Evolutionary conservation across 2,113 vertebrate species (phyloP).

Genomic region (Clarias gariepinus): DNA sequence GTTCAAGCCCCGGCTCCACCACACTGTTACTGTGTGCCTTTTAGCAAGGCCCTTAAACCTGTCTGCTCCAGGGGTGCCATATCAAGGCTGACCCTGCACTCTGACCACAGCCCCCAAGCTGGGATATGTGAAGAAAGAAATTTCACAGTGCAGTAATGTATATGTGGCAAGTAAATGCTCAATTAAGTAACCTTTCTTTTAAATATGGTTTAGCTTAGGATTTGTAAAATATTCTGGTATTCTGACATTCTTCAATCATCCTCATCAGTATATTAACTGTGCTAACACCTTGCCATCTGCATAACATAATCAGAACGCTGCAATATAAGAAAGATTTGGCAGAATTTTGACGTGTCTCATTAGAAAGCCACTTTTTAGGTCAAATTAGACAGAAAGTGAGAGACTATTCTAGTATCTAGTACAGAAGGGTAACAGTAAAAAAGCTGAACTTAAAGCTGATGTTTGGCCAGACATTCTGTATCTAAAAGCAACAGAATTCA

Average conservation of each 20-base stretch:
- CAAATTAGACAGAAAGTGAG: neutral
- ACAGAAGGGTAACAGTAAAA: constrained; percentile 18
- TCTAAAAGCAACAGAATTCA: neutral
- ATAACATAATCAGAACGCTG: neutral
- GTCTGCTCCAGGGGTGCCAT: too few species aligned
- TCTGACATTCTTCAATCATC: neutral
- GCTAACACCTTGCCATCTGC: neutral
- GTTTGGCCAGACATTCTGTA: constrained; percentile 26
- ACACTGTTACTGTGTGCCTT: too few species aligned
- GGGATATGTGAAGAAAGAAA: too few species aligned
- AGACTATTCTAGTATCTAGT: constrained; percentile 19
- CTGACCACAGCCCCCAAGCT: too few species aligned
- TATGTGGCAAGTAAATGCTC: too few species aligned
- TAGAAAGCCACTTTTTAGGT: neutral
- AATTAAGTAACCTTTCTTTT: too few species aligned
- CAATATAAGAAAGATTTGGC: constrained; percentile 27
- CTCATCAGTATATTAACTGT: neutral
- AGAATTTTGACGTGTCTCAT: neutral
- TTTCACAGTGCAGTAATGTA: too few species aligned
- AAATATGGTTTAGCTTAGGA: too few species aligned
- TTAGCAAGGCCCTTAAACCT: too few species aligned
- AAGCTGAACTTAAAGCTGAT: neutral
- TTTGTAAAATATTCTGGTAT: constrained; percentile 2
- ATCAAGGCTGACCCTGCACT: too few species aligned
- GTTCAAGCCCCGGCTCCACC: too few species aligned